Percentiles rank a stretch among this genome's conserved stretches.
These are phyloP conservation scores for Puntigrus tetrazona DNA, from an alignment of 2,113 vertebrate species.

Conservation along the genomic window DNA sequence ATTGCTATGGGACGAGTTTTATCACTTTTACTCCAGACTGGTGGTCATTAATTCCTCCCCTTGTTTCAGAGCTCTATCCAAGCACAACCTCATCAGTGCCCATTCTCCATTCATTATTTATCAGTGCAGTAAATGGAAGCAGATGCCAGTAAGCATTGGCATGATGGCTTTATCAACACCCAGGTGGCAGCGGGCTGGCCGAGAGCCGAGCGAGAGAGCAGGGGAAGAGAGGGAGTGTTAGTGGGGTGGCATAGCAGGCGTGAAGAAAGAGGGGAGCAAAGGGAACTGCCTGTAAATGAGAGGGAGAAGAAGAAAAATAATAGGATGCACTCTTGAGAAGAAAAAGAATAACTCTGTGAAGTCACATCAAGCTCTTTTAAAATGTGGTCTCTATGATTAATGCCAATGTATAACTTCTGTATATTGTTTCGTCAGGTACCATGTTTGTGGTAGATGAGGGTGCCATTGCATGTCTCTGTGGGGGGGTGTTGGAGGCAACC, in stretches of 20 bases:
- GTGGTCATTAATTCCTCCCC: slow-evolving; percentile 57
- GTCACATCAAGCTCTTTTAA: not conserved
- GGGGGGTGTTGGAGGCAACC: slow-evolving; percentile 66
- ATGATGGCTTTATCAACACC: slow-evolving; percentile 68
- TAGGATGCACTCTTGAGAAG: not conserved
- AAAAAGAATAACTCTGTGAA: not conserved
- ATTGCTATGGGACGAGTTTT: slow-evolving; percentile 57
- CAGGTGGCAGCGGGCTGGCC: slow-evolving; percentile 65
- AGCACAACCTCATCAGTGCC: slow-evolving; percentile 49
- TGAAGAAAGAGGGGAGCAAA: not conserved
- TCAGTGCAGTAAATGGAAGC: slow-evolving; percentile 65
- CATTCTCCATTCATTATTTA: slow-evolving; percentile 67
- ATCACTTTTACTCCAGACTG: slow-evolving; percentile 72
- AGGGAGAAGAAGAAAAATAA: slow-evolving; percentile 13
- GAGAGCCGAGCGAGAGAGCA: slow-evolving; percentile 49
- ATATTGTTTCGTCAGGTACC: slow-evolving; percentile 55
- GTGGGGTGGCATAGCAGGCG: slow-evolving; percentile 10
- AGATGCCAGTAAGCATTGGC: slow-evolving; percentile 63
- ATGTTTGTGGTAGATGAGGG: slow-evolving; percentile 72
- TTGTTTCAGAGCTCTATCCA: slow-evolving; percentile 56
- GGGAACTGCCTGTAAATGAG: slow-evolving; percentile 6
- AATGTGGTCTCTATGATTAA: not conserved
- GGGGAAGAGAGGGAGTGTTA: slow-evolving; percentile 23
- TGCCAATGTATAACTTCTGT: not conserved
- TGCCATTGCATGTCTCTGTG: slow-evolving; percentile 58